Base-by-base conservation (phyloP, 2,888 invertebrate species). In the Apodemia zela region DNA sequence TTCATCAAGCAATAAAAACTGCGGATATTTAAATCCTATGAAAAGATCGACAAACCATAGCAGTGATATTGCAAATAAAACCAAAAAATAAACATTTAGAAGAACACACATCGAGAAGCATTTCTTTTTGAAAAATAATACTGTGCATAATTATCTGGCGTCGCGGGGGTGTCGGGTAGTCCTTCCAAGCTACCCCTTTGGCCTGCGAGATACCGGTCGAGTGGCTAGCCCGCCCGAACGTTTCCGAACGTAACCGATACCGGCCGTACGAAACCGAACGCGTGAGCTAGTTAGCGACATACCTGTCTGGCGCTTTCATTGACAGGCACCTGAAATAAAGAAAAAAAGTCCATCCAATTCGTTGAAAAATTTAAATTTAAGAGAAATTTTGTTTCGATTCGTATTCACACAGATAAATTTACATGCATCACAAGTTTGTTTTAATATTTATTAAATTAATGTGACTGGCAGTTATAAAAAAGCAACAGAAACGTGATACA, bases 221-320 rank as follows among this genome's bases (percentile, higher is more conserved):
- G 79, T 81, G 81, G 81, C 82, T 83, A 83, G 81, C 82, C 75
- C 81, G 82, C 81, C 80, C 85, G 86, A 82, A 81, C 85, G 82
- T 80, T 80, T 79, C 81, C 86, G 85, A 86, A 86, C 85, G 85
- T 75, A 79, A 86, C 86, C 86, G 85, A 87, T 85, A 81, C 78
- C 84, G 84, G 85, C 83, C 85, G 86, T 88, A 84, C 84, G 87
- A 83, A 84, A 89, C 81, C 82, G 85, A 88, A 85, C 81, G 87
- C 84, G 82, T 81, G 82, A 84, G 78, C 81, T 84, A 86, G 80
- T 80, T 87, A 88, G 88, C 81, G 86, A 91, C 91, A 94, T 94
- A 94, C 94, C 94, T 94, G 93, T 94, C 94, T 91, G 94, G 94
- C 93, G 94, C 94, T 93, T 94, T 94, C 93, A 94, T 94, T 93